A percentile compares a stretch with the other conserved stretches of the same genome.
These are phyloP conservation scores for Leptinotarsa tumamoca DNA, from an alignment of 2,888 invertebrate species.

Conservation along the genomic window DNA sequence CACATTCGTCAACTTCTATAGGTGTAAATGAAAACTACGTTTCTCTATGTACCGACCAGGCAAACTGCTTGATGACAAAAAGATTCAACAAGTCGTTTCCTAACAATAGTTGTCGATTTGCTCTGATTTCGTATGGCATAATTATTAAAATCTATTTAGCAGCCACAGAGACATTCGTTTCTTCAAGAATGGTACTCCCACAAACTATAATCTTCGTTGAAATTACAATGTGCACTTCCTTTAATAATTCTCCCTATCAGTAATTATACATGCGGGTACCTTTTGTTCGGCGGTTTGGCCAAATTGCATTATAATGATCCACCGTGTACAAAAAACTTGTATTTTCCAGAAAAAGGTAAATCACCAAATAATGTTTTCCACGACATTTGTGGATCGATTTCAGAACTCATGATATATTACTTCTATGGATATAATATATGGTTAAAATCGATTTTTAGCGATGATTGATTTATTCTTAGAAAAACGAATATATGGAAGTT, in stretches of 20 bases:
- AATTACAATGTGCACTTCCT: constrained; percentile 42
- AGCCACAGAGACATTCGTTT: constrained; percentile 23
- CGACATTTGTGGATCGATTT: background rate
- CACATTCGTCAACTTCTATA: too few species aligned
- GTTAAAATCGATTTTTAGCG: too few species aligned
- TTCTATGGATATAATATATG: too few species aligned
- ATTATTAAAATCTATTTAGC: constrained; percentile 24
- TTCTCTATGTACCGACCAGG: background rate
- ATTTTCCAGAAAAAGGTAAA: background rate
- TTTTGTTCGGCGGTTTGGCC: constrained; percentile 33
- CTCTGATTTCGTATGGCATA: background rate
- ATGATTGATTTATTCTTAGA: too few species aligned
- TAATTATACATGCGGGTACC: constrained; percentile 43
- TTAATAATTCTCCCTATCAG: constrained; percentile 36
- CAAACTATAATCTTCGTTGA: constrained; percentile 34
- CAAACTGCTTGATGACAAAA: background rate
- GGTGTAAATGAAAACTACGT: too few species aligned
- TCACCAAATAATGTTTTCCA: background rate
- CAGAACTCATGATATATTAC: too few species aligned
- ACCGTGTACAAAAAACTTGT: constrained; percentile 27
- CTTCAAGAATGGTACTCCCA: constrained; percentile 29
- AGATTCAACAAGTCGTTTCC: background rate
- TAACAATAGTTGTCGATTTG: constrained; percentile 6
- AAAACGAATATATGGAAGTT: too few species aligned
- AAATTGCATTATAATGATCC: constrained; percentile 45